Evolutionary conservation across 1,140 invertebrate genomes (phyloP).

Genomic region (Aradophagus sp.): DNA sequence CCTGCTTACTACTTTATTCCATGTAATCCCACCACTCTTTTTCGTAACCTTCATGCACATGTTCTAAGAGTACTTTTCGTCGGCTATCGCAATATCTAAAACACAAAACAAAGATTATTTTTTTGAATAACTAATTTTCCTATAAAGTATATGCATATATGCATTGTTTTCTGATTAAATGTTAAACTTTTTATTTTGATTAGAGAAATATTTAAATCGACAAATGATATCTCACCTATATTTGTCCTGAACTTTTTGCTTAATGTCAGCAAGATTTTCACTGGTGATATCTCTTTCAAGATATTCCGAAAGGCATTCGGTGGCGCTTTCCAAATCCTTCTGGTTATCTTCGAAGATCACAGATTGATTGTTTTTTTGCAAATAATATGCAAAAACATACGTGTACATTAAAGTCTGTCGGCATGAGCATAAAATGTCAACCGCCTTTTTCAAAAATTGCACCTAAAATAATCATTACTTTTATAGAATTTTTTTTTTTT

Average conservation of each 20-base stretch:
- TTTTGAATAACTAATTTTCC: too few relatives aligned
- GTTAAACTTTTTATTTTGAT: too few relatives aligned
- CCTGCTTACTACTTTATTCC: conserved; percentile 77
- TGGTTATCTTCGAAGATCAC: conserved; percentile 99
- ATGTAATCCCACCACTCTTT: conserved; percentile 98
- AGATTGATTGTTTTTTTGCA: conserved; percentile 98
- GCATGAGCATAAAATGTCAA: conserved; percentile 98
- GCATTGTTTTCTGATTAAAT: too few relatives aligned
- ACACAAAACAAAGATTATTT: conserved; percentile 15
- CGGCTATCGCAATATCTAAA: conserved; percentile 97
- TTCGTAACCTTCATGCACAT: conserved; percentile 98
- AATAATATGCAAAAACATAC: conserved; percentile 99
- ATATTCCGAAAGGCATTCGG: conserved; percentile 97
- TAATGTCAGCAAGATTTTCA: conserved; percentile 97
- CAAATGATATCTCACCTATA: too few relatives aligned
- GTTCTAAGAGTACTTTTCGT: conserved; percentile 93
- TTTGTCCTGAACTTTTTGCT: conserved; percentile 99
- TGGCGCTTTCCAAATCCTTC: conserved; percentile 96
- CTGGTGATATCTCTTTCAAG: conserved; percentile 98
- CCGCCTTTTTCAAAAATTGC: conserved; percentile 97
- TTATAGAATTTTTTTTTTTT: too few relatives aligned
- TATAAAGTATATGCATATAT: too few relatives aligned
- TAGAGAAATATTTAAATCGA: too few relatives aligned
- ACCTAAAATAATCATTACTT: too few relatives aligned
- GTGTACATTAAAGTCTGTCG: conserved; percentile 99